Percentiles rank a stretch among this genome's conserved stretches.
phyloP scores from a whole-genome alignment of 2,797 vertebrate species.

The Galaxias olidus region DNA sequence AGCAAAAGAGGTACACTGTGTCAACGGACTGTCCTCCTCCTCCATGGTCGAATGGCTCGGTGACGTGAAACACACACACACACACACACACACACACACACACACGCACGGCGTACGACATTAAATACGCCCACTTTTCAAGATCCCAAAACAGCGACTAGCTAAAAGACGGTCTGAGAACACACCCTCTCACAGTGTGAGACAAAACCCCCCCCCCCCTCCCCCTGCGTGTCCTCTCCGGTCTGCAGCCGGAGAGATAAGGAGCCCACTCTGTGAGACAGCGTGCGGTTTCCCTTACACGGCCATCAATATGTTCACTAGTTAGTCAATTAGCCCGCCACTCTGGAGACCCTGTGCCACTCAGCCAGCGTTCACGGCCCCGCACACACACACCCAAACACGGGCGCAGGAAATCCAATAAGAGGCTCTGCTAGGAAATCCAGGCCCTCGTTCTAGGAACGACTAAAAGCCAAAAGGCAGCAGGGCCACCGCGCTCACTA shows the following conservation, averaged over 20 bases:
- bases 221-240: slow-evolving; percentile 14
- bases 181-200: too few relatives aligned
- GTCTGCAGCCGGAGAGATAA: slow-evolving; percentile 26
- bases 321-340: slow-evolving; percentile 65
- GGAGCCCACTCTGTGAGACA: slow-evolving; percentile 35
- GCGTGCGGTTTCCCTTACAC: slow-evolving; percentile 60
- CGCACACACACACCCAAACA: slow-evolving; percentile 3
- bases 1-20: neutral
- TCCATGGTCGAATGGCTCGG: neutral
- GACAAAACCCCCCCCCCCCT: neutral
- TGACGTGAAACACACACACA: slow-evolving; percentile 1
- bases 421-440: neutral
- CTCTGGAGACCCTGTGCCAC: slow-evolving; percentile 56
- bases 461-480: too few relatives aligned
- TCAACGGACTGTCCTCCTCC: neutral
- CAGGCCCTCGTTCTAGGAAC: neutral
- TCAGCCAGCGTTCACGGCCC: slow-evolving; percentile 34
- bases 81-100: slow-evolving; percentile 2
- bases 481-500: too few relatives aligned
- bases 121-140: too few relatives aligned
- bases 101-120: neutral
- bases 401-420: neutral
- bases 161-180: too few relatives aligned
- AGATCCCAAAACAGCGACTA: too few relatives aligned
- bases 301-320: slow-evolving; percentile 46